Base-by-base conservation (phyloP, 2,797 vertebrate genomes). In the Perodicticus potto region DNA sequence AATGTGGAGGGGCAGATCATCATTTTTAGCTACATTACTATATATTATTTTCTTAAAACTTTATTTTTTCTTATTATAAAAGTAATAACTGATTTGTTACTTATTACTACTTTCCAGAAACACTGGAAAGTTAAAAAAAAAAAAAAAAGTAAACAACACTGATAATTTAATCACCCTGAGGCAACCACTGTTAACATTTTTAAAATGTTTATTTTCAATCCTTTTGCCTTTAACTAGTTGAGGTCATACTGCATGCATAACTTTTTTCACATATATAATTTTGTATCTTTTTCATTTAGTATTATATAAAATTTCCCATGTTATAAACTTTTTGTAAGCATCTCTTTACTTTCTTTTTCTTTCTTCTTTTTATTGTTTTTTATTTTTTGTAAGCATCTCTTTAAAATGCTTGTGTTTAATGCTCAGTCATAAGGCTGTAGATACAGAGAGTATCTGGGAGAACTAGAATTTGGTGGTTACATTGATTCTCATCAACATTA, bases 181-280 rank as follows among this genome's bases (percentile, higher is more conserved):
- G 27, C 25, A 86, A 59, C 29, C 49, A 81, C n/a, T 85, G 25
- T 90, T 85, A 92, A 61, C 55, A 55, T 92, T 95, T 92, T 45
- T 85, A 77, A 40, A 86, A 89, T 94, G 69, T 89, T 96, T 84
- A 86, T 83, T 96, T 95, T 93, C 76, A 93, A 53, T 65, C 49
- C 37, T 96, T 94, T 91, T 82, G n/a, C 91, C 78, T 96, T 96
- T 93, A 95, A 86, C 78, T 72, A 73, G 74, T 83, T 95, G 96
- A 96, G 88, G 80, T 96, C 88, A 93, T 92, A 93, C 53, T 74
- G 93, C 74, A 87, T 13, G 53, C 73, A 74, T 57, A 67, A 73
- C 83, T 95, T 93, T 95, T 77, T 65, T 57, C 73, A 59, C 63
- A 94, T 43, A 70, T 59, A 70, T 83, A 88, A 82, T 86, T 92